phyloP scores from a whole-genome alignment of 2,113 vertebrate species.

The Brienomyrus longianalis region DNA sequence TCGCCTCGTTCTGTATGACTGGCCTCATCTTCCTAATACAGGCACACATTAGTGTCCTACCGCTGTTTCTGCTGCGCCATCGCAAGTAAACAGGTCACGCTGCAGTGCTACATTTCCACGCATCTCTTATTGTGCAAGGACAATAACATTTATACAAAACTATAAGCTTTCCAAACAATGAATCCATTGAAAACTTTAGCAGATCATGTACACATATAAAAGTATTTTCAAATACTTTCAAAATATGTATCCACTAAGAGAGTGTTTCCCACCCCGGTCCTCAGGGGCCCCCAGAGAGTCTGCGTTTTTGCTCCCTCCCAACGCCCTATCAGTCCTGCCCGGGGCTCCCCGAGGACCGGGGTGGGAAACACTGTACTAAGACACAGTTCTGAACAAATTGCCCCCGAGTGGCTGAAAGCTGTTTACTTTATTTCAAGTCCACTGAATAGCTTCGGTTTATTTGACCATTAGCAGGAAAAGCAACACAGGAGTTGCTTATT shows the following conservation, averaged over 20 bases:
- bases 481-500: no score
- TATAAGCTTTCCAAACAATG: not conserved
- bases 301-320: not conserved
- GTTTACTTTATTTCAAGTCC: not conserved
- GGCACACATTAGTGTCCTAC: not conserved
- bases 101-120: not conserved
- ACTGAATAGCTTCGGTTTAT: not conserved
- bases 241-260: not conserved
- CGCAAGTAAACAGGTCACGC: not conserved
- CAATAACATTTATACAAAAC: not conserved
- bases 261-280: not conserved
- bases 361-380: not conserved
- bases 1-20: not conserved
- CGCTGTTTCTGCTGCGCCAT: not conserved
- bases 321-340: not conserved
- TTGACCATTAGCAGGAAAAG: conserved; percentile 9
- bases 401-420: not conserved
- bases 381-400: not conserved
- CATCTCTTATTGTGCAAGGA: not conserved
- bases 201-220: not conserved
- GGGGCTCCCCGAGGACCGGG: not conserved
- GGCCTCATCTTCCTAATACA: not conserved
- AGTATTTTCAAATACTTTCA: not conserved
- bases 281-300: not conserved
- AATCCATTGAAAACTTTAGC: not conserved